Conservation (phyloP, 2,797 vertebrate genomes). For the Novumbra hubbsi region DNA sequence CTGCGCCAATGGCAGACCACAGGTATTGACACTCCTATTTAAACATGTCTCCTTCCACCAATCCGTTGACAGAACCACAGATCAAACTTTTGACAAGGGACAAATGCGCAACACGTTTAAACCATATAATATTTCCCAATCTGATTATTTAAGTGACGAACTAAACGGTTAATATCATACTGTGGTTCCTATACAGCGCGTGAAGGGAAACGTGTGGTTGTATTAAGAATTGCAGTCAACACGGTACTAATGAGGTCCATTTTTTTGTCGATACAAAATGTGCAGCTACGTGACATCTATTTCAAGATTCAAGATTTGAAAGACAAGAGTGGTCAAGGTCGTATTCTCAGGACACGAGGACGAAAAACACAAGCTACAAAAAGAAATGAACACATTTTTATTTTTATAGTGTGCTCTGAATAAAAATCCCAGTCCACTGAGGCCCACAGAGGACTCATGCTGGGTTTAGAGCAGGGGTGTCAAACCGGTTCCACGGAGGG, state of each 20-base stretch:
- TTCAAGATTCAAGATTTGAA: background rate
- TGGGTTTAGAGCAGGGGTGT: conserved; percentile 54
- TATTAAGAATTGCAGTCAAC: too few relatives aligned
- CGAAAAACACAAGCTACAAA: conserved; percentile 4
- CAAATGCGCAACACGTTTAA: too few relatives aligned
- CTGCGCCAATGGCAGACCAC: conserved; percentile 35
- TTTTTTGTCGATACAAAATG: too few relatives aligned
- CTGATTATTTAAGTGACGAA: too few relatives aligned
- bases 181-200: too few relatives aligned
- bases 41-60: background rate
- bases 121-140: too few relatives aligned
- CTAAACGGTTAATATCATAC: too few relatives aligned
- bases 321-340: background rate
- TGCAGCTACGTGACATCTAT: background rate
- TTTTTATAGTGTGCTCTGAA: conserved; percentile 53
- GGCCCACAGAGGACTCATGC: conserved; percentile 57
- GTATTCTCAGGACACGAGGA: background rate
- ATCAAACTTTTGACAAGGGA: too few relatives aligned
- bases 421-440: conserved; percentile 63
- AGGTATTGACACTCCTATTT: background rate
- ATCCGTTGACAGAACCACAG: background rate
- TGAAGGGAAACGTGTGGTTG: too few relatives aligned
- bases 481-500: too few relatives aligned
- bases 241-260: too few relatives aligned
- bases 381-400: conserved; percentile 58